Conservation (phyloP, 2,888 invertebrate species). For the Macropis europaea region DNA sequence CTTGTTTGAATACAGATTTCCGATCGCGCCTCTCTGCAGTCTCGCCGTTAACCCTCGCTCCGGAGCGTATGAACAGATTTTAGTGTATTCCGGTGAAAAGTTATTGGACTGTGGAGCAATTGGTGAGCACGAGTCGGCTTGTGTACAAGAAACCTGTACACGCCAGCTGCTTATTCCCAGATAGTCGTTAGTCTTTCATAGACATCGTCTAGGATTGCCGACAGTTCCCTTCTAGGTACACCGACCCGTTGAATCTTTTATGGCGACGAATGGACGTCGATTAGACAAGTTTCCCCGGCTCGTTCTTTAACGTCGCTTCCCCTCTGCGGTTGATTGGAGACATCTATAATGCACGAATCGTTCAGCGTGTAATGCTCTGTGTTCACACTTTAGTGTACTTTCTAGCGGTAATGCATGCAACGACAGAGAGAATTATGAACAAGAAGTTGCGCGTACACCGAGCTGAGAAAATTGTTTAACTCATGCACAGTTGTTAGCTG, state of each 20-base stretch:
- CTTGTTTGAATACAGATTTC: too few species aligned
- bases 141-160: slow-evolving; percentile 19
- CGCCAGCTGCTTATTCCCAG: slow-evolving; percentile 36
- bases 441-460: background rate
- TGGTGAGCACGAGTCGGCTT: slow-evolving; percentile 8
- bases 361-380: background rate
- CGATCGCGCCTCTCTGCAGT: too few species aligned
- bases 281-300: slow-evolving; percentile 23
- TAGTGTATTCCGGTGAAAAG: too few species aligned
- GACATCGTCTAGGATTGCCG: slow-evolving; percentile 39
- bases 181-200: slow-evolving; percentile 55
- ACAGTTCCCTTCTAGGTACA: slow-evolving; percentile 18
- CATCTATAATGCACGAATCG: slow-evolving; percentile 32
- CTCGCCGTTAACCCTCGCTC: too few species aligned
- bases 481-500: too few species aligned
- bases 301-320: background rate
- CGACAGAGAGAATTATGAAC: slow-evolving; percentile 19
- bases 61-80: too few species aligned
- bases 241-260: slow-evolving; percentile 50
- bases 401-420: background rate
- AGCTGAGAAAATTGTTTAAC: too few species aligned
- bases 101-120: background rate
- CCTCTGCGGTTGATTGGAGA: slow-evolving; percentile 17
- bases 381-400: slow-evolving; percentile 15
- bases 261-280: slow-evolving; percentile 48